These are phyloP conservation scores for Tauraco hartlaubi DNA, from an alignment of 2,797 vertebrate genomes.

Conservation along the genomic window DNA sequence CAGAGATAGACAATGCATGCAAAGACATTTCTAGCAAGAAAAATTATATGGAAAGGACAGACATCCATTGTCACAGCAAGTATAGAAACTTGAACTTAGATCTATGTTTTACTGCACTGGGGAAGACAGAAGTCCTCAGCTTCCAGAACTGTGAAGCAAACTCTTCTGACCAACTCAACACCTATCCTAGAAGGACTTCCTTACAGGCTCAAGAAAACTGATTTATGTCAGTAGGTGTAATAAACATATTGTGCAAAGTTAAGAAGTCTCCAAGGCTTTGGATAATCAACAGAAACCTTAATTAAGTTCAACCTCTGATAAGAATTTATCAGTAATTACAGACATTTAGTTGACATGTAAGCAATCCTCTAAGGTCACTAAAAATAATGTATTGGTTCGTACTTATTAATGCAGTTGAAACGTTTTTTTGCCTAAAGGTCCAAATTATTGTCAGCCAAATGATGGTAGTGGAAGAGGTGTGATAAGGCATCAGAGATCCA, in stretches of 20 bases:
- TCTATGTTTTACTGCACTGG: not conserved
- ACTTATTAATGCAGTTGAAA: not conserved
- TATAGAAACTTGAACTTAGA: not conserved
- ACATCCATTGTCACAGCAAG: not conserved
- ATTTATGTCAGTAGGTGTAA: not conserved
- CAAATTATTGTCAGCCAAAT: not conserved
- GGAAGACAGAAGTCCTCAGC: not conserved
- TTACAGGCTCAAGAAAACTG: not conserved
- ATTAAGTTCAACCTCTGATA: not conserved
- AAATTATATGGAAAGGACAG: not conserved
- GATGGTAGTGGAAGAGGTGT: not conserved
- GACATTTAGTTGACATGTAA: not conserved
- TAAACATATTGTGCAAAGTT: not conserved
- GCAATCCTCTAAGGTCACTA: not conserved
- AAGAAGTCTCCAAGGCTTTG: not conserved
- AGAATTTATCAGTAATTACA: not conserved
- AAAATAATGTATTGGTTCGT: not conserved
- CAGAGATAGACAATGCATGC: not conserved
- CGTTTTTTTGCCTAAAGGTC: not conserved
- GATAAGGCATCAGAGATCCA: not conserved
- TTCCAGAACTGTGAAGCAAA: not conserved
- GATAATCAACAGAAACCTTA: slow-evolving; percentile 39
- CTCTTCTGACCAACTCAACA: not conserved
- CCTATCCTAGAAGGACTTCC: not conserved
- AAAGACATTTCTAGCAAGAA: not conserved